These are phyloP conservation scores for Argyresthia albistria DNA, from an alignment of 2,888 invertebrate species.

Conservation along the genomic window DNA sequence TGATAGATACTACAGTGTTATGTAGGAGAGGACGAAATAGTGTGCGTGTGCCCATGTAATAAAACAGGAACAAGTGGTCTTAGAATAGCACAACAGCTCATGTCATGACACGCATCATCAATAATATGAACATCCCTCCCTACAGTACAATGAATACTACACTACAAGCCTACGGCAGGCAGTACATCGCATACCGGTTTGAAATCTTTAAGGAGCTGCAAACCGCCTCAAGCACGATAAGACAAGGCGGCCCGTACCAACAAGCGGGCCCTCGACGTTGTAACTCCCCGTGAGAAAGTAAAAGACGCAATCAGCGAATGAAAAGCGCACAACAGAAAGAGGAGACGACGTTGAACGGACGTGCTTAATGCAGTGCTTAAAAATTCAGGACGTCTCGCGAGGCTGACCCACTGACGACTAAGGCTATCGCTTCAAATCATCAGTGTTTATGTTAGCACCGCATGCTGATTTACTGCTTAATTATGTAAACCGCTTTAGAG, in stretches of 20 bases:
- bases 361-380: constrained; percentile 59
- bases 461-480: too few relatives aligned
- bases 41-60: too few relatives aligned
- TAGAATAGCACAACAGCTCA: too few relatives aligned
- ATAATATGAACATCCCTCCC: too few relatives aligned
- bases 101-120: too few relatives aligned
- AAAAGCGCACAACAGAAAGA: constrained; percentile 34
- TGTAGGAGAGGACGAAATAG: too few relatives aligned
- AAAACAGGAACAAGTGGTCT: too few relatives aligned
- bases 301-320: constrained; percentile 63
- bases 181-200: constrained; percentile 9
- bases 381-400: constrained; percentile 50
- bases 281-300: constrained; percentile 48
- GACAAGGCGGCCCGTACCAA: constrained; percentile 1
- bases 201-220: constrained; percentile 20
- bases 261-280: constrained; percentile 28
- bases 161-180: too few relatives aligned
- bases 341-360: constrained; percentile 25
- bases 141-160: too few relatives aligned
- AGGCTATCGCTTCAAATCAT: neutral
- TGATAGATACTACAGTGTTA: too few relatives aligned
- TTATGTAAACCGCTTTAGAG: too few relatives aligned
- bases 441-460: too few relatives aligned
- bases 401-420: constrained; percentile 39
- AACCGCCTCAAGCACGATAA: constrained; percentile 25